A percentile compares a stretch with the other conserved stretches of the same genome.
phyloP scores from a whole-genome alignment of 1,140 invertebrate genomes.

The Orius insidiosus region DNA sequence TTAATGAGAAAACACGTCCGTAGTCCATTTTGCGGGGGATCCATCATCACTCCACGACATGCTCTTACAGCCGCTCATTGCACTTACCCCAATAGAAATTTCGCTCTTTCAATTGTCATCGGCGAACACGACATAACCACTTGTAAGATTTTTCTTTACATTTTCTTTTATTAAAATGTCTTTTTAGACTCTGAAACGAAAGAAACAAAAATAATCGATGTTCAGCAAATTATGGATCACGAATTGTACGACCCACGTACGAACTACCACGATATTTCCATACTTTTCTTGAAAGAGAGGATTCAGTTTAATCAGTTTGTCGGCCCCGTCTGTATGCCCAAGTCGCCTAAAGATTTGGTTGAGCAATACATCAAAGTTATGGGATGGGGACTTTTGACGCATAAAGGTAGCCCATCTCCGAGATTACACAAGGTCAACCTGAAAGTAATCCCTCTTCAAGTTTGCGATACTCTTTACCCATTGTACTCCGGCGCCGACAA shows the following conservation, averaged over 20 bases:
- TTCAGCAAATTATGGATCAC: too few relatives aligned
- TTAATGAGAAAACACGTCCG: conserved; percentile 61
- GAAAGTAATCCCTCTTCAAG: not conserved
- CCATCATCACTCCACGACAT: conserved; percentile 16
- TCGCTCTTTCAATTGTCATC: conserved; percentile 29
- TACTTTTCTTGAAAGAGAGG: too few relatives aligned
- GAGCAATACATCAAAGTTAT: conserved; percentile 18
- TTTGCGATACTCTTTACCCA: conserved; percentile 25
- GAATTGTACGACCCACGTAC: too few relatives aligned
- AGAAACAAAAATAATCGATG: too few relatives aligned
- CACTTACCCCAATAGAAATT: not conserved
- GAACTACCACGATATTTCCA: too few relatives aligned
- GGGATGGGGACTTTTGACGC: conserved; percentile 27
- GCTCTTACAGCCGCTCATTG: conserved; percentile 20
- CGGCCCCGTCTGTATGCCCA: too few relatives aligned
- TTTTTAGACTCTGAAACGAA: too few relatives aligned
- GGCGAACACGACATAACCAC: conserved; percentile 31
- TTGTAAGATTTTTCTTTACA: too few relatives aligned
- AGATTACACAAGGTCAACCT: conserved; percentile 27
- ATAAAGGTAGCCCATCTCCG: conserved; percentile 34
- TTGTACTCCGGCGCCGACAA: conserved; percentile 9
- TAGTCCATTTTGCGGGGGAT: conserved; percentile 30
- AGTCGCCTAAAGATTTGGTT: too few relatives aligned
- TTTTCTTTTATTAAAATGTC: too few relatives aligned
- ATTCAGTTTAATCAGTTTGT: too few relatives aligned